These are phyloP conservation scores for Schlechtendalia chinensis DNA, from an alignment of 1,140 invertebrate species.

Conservation along the genomic window DNA sequence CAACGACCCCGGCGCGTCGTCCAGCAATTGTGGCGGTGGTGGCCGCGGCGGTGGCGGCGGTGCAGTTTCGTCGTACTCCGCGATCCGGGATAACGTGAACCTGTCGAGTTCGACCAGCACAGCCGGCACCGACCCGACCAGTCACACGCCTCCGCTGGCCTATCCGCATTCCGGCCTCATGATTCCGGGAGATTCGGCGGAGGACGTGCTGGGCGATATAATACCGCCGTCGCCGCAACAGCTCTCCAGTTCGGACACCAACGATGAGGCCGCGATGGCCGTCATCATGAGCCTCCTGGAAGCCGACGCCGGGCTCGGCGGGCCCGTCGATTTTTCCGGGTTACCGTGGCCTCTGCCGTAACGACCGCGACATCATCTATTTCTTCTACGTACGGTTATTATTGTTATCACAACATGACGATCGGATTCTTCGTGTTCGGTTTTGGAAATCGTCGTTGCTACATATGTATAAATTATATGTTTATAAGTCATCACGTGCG, in stretches of 20 bases:
- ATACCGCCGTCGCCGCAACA: conserved; percentile 58
- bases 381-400: no score
- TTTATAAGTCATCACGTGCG: no score
- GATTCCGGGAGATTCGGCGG: conserved; percentile 57
- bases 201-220: conserved; percentile 66
- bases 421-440: no score
- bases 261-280: conserved; percentile 87
- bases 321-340: conserved; percentile 82
- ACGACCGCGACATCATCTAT: no score
- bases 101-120: conserved; percentile 55
- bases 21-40: not conserved
- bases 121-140: conserved; percentile 53
- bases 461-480: no score
- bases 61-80: conserved; percentile 17
- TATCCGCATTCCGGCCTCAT: conserved; percentile 11
- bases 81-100: conserved; percentile 57
- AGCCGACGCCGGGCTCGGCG: conserved; percentile 71
- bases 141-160: conserved; percentile 51
- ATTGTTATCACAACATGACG: no score
- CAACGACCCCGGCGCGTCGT: conserved; percentile 3
- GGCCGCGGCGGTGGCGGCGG: not conserved
- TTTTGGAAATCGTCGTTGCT: no score
- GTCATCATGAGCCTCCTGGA: conserved; percentile 89
- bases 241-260: conserved; percentile 66
- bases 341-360: conserved; percentile 82